A percentile compares a stretch with the other conserved stretches of the same genome.
These are phyloP conservation scores for Eurypyga helias DNA, from an alignment of 2,113 vertebrate genomes.

Conservation along the genomic window DNA sequence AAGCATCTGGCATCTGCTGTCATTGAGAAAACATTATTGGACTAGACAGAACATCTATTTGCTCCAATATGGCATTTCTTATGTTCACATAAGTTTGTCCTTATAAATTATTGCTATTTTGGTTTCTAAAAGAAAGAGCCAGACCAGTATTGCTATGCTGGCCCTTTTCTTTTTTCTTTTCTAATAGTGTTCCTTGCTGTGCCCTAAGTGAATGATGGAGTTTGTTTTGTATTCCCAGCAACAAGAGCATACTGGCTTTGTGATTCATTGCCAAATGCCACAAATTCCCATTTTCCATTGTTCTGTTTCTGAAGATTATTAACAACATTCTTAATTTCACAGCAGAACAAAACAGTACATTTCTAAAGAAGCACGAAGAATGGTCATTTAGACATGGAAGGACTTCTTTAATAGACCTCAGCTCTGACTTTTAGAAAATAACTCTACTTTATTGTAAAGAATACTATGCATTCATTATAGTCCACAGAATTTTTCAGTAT, in stretches of 20 bases:
- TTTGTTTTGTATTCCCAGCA: not conserved
- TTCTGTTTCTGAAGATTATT: not conserved
- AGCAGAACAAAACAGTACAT: not conserved
- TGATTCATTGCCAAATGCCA: not conserved
- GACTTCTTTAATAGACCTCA: not conserved
- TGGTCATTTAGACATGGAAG: not conserved
- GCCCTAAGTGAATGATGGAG: not conserved
- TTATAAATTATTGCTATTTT: slow-evolving; percentile 9
- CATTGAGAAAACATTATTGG: not conserved
- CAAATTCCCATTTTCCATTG: not conserved
- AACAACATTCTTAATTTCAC: not conserved
- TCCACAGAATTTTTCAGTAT: not conserved
- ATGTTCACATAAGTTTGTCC: not conserved
- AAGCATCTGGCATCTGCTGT: slow-evolving; percentile 17
- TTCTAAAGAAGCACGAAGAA: not conserved
- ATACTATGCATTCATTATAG: not conserved
- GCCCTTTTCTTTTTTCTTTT: not conserved
- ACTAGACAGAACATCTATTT: not conserved
- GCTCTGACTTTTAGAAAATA: not conserved
- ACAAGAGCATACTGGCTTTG: not conserved
- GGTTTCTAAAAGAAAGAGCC: not conserved
- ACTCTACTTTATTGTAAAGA: not conserved
- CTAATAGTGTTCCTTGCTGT: not conserved
- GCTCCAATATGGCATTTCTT: not conserved
- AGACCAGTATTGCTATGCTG: not conserved